Percentiles rank a stretch among this genome's conserved stretches.
phyloP scores from a whole-genome alignment of 2,797 vertebrate species.

The Smutsia gigantea region DNA sequence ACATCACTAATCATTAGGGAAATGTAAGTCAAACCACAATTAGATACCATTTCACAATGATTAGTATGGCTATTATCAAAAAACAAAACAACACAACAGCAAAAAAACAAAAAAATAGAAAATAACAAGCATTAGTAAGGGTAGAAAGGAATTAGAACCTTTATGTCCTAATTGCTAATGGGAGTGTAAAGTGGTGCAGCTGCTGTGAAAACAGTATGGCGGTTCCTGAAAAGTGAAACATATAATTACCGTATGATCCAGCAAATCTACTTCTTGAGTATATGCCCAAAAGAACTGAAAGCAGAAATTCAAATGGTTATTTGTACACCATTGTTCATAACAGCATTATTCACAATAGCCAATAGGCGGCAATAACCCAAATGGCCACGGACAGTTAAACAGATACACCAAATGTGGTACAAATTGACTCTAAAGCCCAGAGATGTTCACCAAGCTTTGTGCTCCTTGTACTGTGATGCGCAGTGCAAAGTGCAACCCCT shows the following conservation, averaged over 20 bases:
- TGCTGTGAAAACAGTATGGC: not conserved
- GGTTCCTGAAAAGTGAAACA: not conserved
- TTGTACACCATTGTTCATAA: not conserved
- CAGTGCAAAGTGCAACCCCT: not conserved
- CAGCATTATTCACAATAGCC: not conserved
- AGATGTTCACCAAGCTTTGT: not conserved
- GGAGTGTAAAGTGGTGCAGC: not conserved
- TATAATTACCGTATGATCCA: not conserved
- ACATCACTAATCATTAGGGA: not conserved
- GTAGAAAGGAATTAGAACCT: not conserved
- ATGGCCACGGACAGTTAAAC: not conserved
- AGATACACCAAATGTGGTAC: not conserved
- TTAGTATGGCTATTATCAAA: not conserved
- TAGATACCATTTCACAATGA: not conserved
- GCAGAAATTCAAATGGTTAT: not conserved
- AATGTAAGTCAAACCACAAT: not conserved
- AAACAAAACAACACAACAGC: no score
- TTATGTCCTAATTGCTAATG: not conserved
- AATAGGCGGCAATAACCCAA: not conserved
- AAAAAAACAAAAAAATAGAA: not conserved
- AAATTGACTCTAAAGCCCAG: not conserved
- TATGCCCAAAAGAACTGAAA: not conserved
- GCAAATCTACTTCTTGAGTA: not conserved
- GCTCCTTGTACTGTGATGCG: not conserved
- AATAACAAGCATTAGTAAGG: not conserved